Base-by-base conservation (phyloP, 2,797 vertebrate species). In the Margarornis squamiger region DNA sequence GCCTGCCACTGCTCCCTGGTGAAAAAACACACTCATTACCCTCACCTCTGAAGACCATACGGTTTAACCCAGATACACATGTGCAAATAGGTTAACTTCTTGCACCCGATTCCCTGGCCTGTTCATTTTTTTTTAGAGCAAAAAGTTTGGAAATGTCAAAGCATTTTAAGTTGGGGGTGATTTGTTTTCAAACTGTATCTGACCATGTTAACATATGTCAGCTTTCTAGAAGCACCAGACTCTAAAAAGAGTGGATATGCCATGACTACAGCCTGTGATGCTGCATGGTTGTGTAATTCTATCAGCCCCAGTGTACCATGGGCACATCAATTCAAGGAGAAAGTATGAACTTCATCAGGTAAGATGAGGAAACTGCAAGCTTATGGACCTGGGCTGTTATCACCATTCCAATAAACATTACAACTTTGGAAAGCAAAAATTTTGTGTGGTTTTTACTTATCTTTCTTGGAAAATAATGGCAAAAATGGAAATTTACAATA, bases 241-340 rank as follows among this genome's bases (percentile, higher is more conserved):
- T 86, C 58, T 8, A 51, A 32, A 24, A 36, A 7, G 43, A 51
- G 12, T 11, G 16, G 23, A 12, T 26, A 7, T 77, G 29, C 29
- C 52, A 14, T 38, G 43, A 58, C 26, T 58, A 41, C 54, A 73
- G 55, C 41, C 24, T 39, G 43, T 55, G 48, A 18, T 76, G 43
- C 29, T 0, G 0, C 11, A 15, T 32, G 46, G 26, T 23, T 87
- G 43, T 1, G 0, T 72, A 30, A 41, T 90, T 86, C 72, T 72
- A 1, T n/a, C 78, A 51, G 16, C 14, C 24, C 34, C 29, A 52
- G 29, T 49, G 6, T 22, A 70, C 43, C 26, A 24, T 0, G 1
- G 27, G 15, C 15, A 54, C 34, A 30, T 41, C 41, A 59, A 10
- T 57, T 61, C 39, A 46, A 55, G 67, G 19, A 65, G 12, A 21